Base-by-base conservation (phyloP, 2,888 invertebrate genomes). In the Philaethria dido region DNA sequence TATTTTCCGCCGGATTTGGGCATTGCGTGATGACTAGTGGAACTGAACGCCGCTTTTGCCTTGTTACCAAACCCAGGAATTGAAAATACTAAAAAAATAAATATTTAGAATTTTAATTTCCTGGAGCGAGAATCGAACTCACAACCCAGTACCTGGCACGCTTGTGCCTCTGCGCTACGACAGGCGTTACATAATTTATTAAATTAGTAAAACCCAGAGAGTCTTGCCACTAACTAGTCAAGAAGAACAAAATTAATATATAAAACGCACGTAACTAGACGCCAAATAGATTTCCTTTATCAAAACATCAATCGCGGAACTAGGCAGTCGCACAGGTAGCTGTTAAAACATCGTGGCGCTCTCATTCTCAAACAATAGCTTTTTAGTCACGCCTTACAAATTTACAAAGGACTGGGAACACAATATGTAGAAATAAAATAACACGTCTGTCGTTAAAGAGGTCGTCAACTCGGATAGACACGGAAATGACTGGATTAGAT, bases 361-460 rank as follows among this genome's bases (percentile, higher is more conserved):
- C 69, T 64, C 71, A 66, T 72, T 66, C 66, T 57, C 47, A 63
- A 76, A 78, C 78, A 78, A 78, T 78, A 69, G 76, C 74, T 73
- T 74, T 78, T 77, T 77, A 75, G 79, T 78, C 77, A 78, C 78
- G 78, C 76, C 74, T 73, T 77, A 74, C 75, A 74, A 76, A 74
- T 73, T 72, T 71, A 74, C 73, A 75, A 75, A 75, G 73, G 71
- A 66, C 70, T 68, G 64, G 72, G 70, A 76, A 76, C 68, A 74
- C 72, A 74, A 73, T 74, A 69, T 69, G 72, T 65, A 69, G 73
- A 72, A 72, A 72, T 71, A 72, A 71, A 69, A 69, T 67, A 67
- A 69, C 69, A 71, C 69, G 69, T 66, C 55, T 65, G 60, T 63
- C 65, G 65, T 55, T 68, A 70, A 69, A 55, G 63, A 69, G 70